These are phyloP conservation scores for Furcula furcula DNA, from an alignment of 2,888 invertebrate genomes.

Conservation along the genomic window DNA sequence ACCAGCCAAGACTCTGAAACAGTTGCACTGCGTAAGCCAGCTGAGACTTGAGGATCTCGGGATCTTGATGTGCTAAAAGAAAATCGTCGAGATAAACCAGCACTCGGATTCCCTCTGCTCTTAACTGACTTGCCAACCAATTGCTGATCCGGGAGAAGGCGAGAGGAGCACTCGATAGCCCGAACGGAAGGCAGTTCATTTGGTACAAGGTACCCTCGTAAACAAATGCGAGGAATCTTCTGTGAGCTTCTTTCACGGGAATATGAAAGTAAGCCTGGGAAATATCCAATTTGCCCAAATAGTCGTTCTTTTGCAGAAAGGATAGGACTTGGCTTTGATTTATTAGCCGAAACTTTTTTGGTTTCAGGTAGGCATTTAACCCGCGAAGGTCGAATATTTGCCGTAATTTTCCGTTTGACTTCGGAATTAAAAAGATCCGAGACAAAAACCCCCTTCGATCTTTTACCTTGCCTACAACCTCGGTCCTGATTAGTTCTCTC, in stretches of 20 bases:
- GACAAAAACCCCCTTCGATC: conserved; percentile 5
- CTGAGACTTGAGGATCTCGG: conserved; percentile 3
- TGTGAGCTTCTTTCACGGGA: conserved; percentile 6
- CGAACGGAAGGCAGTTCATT: conserved; percentile 24
- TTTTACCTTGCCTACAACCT: conserved; percentile 7
- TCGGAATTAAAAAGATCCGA: conserved; percentile 5
- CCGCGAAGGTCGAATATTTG: conserved; percentile 17
- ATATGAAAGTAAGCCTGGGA: conserved; percentile 22
- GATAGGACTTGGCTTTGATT: conserved; percentile 12
- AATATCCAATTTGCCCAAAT: conserved; percentile 17
- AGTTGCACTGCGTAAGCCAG: conserved; percentile 2
- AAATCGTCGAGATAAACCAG: too few species aligned
- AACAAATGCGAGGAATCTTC: conserved; percentile 11
- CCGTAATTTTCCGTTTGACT: conserved; percentile 12
- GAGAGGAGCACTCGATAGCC: conserved; percentile 17
- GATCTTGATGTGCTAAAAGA: too few species aligned
- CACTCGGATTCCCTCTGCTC: conserved; percentile 8
- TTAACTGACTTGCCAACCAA: conserved; percentile 13
- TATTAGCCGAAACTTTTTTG: conserved; percentile 15
- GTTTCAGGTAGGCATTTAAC: conserved; percentile 10
- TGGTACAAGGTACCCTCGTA: conserved; percentile 7
- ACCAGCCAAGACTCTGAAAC: conserved; percentile 10
- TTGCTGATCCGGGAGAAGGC: conserved; percentile 19
- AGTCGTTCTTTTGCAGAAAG: conserved; percentile 12
- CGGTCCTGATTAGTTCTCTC: conserved; percentile 1